Conservation (phyloP, 2,888 invertebrate genomes). For the Eubasilissa splendida region DNA sequence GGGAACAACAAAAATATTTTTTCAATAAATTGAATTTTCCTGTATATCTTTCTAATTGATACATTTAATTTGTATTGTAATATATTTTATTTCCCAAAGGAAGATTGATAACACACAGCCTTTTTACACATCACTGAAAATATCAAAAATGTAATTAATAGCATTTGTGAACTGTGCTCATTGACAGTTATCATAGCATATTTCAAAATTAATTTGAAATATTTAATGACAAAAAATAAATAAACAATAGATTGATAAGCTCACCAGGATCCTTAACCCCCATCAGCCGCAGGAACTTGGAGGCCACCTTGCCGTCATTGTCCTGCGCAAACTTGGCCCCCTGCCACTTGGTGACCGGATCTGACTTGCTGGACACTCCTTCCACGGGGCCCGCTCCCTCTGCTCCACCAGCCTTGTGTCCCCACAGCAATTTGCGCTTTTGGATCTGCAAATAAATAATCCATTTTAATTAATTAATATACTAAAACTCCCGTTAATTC, state of each 20-base stretch:
- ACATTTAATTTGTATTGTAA: too few species aligned
- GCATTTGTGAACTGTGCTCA: too few species aligned
- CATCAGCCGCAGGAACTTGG: conserved; percentile 97
- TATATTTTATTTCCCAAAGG: too few species aligned
- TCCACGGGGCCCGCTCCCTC: conserved; percentile 60
- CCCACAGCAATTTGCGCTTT: conserved; percentile 94
- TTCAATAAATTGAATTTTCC: too few species aligned
- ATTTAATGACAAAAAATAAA: too few species aligned
- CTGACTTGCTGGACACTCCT: conserved; percentile 61
- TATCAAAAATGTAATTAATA: too few species aligned
- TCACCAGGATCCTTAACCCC: conserved; percentile 83
- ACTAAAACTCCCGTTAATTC: background rate
- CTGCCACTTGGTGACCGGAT: conserved; percentile 78
- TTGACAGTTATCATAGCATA: too few species aligned
- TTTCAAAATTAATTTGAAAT: too few species aligned
- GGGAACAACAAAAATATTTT: too few species aligned
- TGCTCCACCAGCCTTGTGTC: conserved; percentile 77
- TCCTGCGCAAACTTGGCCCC: conserved; percentile 92
- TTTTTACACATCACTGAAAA: too few species aligned
- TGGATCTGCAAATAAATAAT: conserved; percentile 73
- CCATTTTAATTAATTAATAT: background rate
- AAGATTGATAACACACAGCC: too few species aligned
- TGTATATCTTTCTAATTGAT: too few species aligned
- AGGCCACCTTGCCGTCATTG: conserved; percentile 91
- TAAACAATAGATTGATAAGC: conserved; percentile 20